phyloP scores from a whole-genome alignment of 2,888 invertebrate genomes.

The Mythimna pallens region DNA sequence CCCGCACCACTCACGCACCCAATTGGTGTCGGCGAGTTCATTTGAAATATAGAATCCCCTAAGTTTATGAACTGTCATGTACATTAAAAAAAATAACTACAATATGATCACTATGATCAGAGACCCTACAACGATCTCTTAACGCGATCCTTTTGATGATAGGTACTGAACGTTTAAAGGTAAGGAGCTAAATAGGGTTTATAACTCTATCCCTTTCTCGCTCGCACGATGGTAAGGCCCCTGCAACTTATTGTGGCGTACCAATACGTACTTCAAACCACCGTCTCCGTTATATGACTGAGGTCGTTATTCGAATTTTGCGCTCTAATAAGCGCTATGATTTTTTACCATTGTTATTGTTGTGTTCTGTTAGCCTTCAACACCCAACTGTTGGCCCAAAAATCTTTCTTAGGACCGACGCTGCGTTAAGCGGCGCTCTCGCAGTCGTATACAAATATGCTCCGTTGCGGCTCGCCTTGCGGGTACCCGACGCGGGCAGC shows the following conservation, averaged over 20 bases:
- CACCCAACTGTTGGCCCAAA: constrained; percentile 5
- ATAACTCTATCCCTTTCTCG: no score
- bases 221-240: no score
- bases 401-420: not conserved
- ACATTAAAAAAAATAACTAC: not conserved
- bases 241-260: not conserved
- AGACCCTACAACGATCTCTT: not conserved
- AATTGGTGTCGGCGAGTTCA: no score
- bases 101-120: not conserved
- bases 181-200: no score
- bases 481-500: no score
- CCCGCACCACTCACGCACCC: no score
- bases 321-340: constrained; percentile 12
- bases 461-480: no score
- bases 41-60: no score
- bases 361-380: constrained; percentile 5
- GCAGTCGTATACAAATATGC: no score
- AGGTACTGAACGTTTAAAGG: no score
- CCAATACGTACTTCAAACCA: not conserved
- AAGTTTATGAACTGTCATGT: not conserved
- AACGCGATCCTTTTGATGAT: no score
- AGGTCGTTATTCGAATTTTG: constrained; percentile 9
- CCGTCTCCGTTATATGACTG: not conserved
- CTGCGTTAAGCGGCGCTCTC: no score
- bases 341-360: constrained; percentile 10